These are phyloP conservation scores for Corythornis vintsioides DNA, from an alignment of 2,113 vertebrate genomes.

Conservation along the genomic window DNA sequence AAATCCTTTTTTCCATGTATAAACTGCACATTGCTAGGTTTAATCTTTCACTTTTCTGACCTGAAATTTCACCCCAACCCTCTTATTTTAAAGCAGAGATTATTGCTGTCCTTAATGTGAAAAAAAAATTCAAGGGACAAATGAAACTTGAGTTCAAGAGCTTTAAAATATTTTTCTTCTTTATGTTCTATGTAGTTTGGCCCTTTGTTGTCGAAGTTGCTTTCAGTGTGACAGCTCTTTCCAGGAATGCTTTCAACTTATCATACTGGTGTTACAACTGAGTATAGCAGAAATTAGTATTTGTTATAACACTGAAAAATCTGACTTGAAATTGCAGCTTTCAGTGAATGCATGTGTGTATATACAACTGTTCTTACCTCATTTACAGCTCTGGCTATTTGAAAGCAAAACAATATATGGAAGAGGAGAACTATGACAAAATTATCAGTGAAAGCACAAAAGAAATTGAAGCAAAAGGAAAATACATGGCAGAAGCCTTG, in stretches of 20 bases:
- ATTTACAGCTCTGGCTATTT: conserved; percentile 90
- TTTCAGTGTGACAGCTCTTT: neutral
- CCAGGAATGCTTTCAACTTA: neutral
- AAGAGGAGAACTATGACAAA: conserved; percentile 99
- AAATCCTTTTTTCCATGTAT: neutral
- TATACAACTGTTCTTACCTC: conserved; percentile 29
- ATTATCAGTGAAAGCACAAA: conserved; percentile 99
- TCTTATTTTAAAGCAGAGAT: neutral
- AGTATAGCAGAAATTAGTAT: neutral
- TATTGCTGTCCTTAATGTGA: neutral
- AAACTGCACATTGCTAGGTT: neutral
- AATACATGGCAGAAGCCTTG: conserved; percentile 92
- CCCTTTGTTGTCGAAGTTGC: neutral
- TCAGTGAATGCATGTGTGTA: neutral
- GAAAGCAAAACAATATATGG: conserved; percentile 99
- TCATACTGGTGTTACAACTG: neutral
- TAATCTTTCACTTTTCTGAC: neutral
- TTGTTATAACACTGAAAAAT: neutral
- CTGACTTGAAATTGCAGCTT: neutral
- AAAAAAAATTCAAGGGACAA: neutral
- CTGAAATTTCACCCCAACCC: neutral
- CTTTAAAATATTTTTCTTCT: neutral
- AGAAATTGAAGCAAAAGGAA: conserved; percentile 91
- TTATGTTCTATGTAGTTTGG: neutral
- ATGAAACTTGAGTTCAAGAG: neutral